Evolutionary conservation across 2,888 invertebrate species (phyloP).

Genomic region (Julus scandinavius): DNA sequence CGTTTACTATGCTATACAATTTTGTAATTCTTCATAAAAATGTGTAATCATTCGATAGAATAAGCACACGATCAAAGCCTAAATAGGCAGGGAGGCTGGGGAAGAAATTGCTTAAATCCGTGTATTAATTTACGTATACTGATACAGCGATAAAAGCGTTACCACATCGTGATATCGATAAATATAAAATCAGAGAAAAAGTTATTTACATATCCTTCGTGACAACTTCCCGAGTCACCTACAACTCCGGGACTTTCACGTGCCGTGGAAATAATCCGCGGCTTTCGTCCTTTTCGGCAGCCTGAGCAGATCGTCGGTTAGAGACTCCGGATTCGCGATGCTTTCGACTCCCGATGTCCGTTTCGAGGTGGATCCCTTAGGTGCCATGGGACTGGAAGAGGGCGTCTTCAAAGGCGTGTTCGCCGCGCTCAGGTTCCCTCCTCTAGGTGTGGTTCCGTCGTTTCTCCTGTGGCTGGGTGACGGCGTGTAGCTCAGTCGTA

Average conservation of each 20-base stretch:
- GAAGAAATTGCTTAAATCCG: too few species aligned
- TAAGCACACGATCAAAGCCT: too few species aligned
- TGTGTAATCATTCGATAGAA: too few species aligned
- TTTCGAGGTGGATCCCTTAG: conserved; percentile 69
- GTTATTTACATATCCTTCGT: not conserved
- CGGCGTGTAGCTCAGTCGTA: conserved; percentile 72
- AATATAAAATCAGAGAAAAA: not conserved
- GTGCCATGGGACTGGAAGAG: conserved; percentile 59
- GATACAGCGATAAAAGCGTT: not conserved
- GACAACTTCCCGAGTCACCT: not conserved
- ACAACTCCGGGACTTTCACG: not conserved
- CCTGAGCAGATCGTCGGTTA: conserved; percentile 86
- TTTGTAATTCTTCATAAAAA: too few species aligned
- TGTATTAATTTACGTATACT: too few species aligned
- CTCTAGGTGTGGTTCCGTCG: conserved; percentile 59
- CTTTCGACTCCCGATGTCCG: conserved; percentile 61
- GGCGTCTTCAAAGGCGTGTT: conserved; percentile 60
- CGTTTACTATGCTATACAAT: too few species aligned
- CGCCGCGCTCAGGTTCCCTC: conserved; percentile 59
- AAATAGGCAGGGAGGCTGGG: too few species aligned
- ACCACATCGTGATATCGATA: not conserved
- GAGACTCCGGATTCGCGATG: conserved; percentile 54
- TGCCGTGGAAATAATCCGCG: conserved; percentile 77
- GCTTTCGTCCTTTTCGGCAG: conserved; percentile 80
- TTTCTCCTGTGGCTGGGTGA: conserved; percentile 66